phyloP scores from a whole-genome alignment of 2,797 vertebrate species.

The Sylvilagus floridanus region DNA sequence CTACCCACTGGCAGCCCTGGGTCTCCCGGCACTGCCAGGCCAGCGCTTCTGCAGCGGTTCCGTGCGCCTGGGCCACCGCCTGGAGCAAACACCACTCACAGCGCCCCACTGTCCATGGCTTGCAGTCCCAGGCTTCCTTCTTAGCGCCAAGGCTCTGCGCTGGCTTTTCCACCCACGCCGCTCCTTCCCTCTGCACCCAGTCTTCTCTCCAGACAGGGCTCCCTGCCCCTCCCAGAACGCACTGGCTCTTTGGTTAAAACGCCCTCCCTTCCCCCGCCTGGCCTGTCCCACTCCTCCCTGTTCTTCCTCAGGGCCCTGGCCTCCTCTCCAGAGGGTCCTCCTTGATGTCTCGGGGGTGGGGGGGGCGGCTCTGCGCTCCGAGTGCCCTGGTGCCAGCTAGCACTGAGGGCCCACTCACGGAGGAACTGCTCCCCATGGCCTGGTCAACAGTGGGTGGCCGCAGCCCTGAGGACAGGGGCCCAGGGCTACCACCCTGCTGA shows the following conservation, averaged over 20 bases:
- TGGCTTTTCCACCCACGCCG: neutral
- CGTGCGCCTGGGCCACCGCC: neutral
- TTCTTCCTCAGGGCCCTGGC: neutral
- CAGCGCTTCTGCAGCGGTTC: neutral
- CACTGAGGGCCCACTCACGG: no score
- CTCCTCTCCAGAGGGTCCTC: neutral
- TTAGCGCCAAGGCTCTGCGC: neutral
- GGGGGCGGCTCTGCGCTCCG: no score
- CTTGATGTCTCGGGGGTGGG: no score
- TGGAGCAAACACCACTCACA: neutral
- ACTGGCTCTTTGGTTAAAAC: neutral
- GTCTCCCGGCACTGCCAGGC: neutral
- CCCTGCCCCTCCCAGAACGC: neutral
- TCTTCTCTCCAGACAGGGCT: neutral
- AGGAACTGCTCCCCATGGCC: no score
- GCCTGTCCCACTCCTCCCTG: neutral
- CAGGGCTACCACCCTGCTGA: no score
- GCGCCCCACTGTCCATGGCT: neutral
- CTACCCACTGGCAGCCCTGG: neutral
- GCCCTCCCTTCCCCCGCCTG: neutral
- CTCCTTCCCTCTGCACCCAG: neutral
- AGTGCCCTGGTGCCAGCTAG: no score
- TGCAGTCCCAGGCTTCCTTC: neutral
- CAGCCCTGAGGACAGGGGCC: no score
- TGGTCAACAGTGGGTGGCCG: no score